These are phyloP conservation scores for Drosophila leonis DNA, from an alignment of 2,888 invertebrate genomes.

Conservation along the genomic window DNA sequence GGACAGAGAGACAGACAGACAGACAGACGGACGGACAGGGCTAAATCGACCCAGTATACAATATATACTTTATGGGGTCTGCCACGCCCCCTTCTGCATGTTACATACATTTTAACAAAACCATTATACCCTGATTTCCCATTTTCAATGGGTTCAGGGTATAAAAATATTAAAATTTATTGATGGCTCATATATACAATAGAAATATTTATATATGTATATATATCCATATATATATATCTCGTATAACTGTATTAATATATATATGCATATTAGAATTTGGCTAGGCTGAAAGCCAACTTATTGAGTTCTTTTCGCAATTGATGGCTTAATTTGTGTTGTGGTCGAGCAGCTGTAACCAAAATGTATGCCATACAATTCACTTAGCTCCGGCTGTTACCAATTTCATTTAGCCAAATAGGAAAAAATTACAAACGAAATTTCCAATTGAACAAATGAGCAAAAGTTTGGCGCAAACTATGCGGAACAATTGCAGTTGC, in stretches of 20 bases:
- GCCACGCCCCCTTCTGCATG: too few species aligned
- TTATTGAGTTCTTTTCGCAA: slow-evolving; percentile 57
- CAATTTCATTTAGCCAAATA: slow-evolving; percentile 68
- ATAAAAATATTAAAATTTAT: too few species aligned
- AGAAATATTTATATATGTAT: too few species aligned
- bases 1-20: too few species aligned
- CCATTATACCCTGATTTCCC: too few species aligned
- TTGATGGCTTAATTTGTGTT: slow-evolving; percentile 26
- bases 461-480: slow-evolving; percentile 57
- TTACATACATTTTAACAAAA: too few species aligned
- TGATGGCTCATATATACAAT: too few species aligned
- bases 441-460: slow-evolving; percentile 60
- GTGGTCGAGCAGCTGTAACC: background rate
- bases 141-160: too few species aligned
- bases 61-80: too few species aligned
- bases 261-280: background rate
- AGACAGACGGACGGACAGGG: too few species aligned
- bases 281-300: slow-evolving; percentile 1
- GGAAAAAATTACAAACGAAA: slow-evolving; percentile 14
- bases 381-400: slow-evolving; percentile 57
- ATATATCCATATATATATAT: background rate
- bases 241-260: background rate
- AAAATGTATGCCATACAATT: slow-evolving; percentile 27
- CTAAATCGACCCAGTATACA: too few species aligned
- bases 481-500: slow-evolving; percentile 77